phyloP scores from a whole-genome alignment of 1,140 invertebrate genomes.

The Cydia splendana region DNA sequence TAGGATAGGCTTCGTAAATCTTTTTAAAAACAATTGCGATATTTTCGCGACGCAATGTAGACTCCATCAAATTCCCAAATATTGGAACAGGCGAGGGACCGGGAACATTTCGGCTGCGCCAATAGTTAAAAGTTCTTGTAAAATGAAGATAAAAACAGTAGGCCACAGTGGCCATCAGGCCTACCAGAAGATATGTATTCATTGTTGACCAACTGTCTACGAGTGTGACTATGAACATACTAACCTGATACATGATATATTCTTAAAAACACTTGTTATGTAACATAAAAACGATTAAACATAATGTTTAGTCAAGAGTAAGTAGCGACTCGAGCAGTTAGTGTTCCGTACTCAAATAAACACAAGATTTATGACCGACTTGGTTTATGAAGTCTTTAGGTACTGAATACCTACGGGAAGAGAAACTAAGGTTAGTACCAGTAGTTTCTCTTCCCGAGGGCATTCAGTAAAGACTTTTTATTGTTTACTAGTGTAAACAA shows the following conservation, averaged over 20 bases:
- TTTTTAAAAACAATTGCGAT: slow-evolving; percentile 41
- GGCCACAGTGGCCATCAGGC: background rate
- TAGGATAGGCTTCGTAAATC: slow-evolving; percentile 48
- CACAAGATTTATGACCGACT: too few relatives aligned
- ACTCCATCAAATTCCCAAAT: slow-evolving; percentile 47
- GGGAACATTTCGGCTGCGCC: slow-evolving; percentile 44
- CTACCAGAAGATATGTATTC: background rate
- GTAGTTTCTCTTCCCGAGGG: too few relatives aligned
- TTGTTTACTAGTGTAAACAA: too few relatives aligned
- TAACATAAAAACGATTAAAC: too few relatives aligned
- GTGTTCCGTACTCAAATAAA: too few relatives aligned
- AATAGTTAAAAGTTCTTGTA: slow-evolving; percentile 47
- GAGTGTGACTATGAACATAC: background rate
- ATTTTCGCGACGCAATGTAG: slow-evolving; percentile 40
- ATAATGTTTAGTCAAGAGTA: too few relatives aligned
- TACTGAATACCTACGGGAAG: too few relatives aligned
- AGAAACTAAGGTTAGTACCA: too few relatives aligned
- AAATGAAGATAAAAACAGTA: slow-evolving; percentile 39
- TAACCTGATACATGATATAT: background rate
- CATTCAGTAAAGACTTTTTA: too few relatives aligned
- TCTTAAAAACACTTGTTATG: too few relatives aligned
- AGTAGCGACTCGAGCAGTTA: too few relatives aligned
- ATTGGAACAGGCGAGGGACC: slow-evolving; percentile 42
- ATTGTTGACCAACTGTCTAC: background rate
- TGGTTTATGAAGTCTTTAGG: too few relatives aligned